Evolutionary conservation across 1,140 invertebrate genomes (phyloP).

Genomic region (Danaus plexippus): DNA sequence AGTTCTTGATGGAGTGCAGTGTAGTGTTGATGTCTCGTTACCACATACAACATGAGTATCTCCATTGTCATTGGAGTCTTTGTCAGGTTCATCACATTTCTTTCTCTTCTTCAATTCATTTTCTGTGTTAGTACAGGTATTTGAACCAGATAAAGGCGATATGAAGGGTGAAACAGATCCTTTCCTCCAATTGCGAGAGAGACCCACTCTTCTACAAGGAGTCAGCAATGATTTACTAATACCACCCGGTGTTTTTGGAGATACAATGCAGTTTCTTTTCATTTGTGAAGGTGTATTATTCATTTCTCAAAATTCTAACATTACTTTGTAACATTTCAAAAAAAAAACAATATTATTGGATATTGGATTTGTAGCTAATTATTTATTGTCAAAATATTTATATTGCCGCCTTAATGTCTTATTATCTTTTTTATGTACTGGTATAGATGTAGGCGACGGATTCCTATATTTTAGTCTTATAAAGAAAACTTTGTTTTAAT

Average conservation of each 20-base stretch:
- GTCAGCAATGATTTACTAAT: conserved; percentile 59
- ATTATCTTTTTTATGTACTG: no score
- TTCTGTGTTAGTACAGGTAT: conserved; percentile 19
- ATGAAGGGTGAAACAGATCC: conserved; percentile 50
- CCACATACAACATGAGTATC: conserved; percentile 4
- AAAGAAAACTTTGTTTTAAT: no score
- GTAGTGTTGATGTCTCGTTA: conserved; percentile 23
- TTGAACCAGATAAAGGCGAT: conserved; percentile 37
- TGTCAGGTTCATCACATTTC: conserved; percentile 18
- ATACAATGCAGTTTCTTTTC: conserved; percentile 31
- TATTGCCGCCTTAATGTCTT: conserved; percentile 6
- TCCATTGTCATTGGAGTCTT: conserved; percentile 5
- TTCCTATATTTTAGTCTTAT: no score
- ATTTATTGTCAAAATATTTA: conserved; percentile 14
- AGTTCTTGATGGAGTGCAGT: conserved; percentile 29
- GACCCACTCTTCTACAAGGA: conserved; percentile 52
- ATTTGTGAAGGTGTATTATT: conserved; percentile 16
- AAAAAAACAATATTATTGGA: no score
- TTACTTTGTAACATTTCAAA: no score
- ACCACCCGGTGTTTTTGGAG: conserved; percentile 59
- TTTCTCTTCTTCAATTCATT: conserved; percentile 32
- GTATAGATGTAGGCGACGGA: no score
- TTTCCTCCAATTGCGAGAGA: conserved; percentile 57
- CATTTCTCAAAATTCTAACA: conserved; percentile 4
- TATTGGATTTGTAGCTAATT: no score